Evolutionary conservation across 37 sponge, comb jelly and placozoan species (phyloP).

Genomic region (Axinella damicornis): DNA sequence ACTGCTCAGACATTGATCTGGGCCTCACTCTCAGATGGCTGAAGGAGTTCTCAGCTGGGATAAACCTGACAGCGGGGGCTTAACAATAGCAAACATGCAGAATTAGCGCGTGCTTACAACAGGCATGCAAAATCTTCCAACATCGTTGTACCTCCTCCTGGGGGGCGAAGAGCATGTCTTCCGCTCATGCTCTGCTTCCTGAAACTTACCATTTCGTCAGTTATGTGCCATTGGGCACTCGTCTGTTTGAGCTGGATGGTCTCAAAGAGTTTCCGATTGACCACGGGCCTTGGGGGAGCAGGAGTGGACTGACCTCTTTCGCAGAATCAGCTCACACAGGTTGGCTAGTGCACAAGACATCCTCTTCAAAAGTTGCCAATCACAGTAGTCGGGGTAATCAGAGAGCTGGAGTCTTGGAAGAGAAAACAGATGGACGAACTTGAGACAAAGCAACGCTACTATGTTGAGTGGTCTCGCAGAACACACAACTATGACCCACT

Average conservation of each 20-base stretch:
- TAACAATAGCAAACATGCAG: constrained; percentile 86
- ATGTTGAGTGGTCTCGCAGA: constrained; percentile 67
- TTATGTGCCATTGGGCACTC: constrained; percentile 90
- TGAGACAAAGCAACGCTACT: constrained; percentile 69
- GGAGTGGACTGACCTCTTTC: constrained; percentile 91
- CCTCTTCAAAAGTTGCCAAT: constrained; percentile 69
- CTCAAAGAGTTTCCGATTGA: constrained; percentile 94
- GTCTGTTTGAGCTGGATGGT: constrained; percentile 95
- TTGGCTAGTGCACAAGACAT: constrained; percentile 76
- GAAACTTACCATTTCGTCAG: constrained; percentile 95
- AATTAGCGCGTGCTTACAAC: constrained; percentile 88
- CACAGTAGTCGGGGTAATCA: constrained; percentile 30
- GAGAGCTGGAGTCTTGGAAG: constrained; percentile 25
- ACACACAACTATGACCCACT: constrained; percentile 89
- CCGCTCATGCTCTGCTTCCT: constrained; percentile 36
- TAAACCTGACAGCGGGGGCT: constrained; percentile 89
- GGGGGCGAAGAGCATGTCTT: constrained; percentile 29
- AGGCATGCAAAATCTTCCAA: constrained; percentile 81
- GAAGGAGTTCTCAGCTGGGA: constrained; percentile 78
- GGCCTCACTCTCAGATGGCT: constrained; percentile 72
- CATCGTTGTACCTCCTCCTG: neutral
- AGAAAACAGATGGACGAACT: constrained; percentile 53
- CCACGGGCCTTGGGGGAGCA: constrained; percentile 91
- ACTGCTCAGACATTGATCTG: constrained; percentile 69
- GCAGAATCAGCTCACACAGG: constrained; percentile 62